phyloP scores from a whole-genome alignment of 30 jellyfish, hydroid and myxozoan species.

The Aurelia sp. region DNA sequence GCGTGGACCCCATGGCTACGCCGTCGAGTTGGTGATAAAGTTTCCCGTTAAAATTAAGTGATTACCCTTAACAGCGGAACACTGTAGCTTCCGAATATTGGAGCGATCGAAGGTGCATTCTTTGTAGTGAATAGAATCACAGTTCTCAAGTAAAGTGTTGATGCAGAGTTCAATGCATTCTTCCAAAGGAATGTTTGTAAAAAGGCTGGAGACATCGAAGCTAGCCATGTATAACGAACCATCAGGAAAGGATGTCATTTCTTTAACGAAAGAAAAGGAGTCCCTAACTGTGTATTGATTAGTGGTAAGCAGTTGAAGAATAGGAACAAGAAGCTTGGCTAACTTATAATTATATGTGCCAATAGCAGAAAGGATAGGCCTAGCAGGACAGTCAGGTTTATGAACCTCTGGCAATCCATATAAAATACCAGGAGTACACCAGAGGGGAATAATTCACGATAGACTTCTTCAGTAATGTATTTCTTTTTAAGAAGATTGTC shows the following conservation, averaged over 20 bases:
- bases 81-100: conserved; percentile 17
- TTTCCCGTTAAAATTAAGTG: conserved; percentile 36
- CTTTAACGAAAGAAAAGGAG: conserved; percentile 5
- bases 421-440: conserved; percentile 35
- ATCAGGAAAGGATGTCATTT: conserved; percentile 12
- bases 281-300: conserved; percentile 18
- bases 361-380: too few relatives aligned
- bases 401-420: conserved; percentile 32
- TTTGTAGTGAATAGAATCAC: too few relatives aligned
- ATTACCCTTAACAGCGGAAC: conserved; percentile 11
- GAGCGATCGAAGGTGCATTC: conserved; percentile 16
- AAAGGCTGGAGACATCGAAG: too few relatives aligned
- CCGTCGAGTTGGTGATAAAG: conserved; percentile 55
- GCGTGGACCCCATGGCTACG: conserved; percentile 75
- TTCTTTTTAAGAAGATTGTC: background rate
- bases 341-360: too few relatives aligned
- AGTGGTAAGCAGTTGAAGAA: conserved; percentile 8
- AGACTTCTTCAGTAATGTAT: background rate
- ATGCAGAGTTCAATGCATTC: too few relatives aligned
- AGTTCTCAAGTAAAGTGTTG: too few relatives aligned
- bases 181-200: too few relatives aligned
- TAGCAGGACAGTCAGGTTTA: conserved; percentile 12
- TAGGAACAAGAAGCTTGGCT: conserved; percentile 33
- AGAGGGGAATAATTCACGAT: conserved; percentile 9
- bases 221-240: background rate